Evolutionary conservation across 2,797 vertebrate genomes (phyloP).

Genomic region (Microcaecilia unicolor): DNA sequence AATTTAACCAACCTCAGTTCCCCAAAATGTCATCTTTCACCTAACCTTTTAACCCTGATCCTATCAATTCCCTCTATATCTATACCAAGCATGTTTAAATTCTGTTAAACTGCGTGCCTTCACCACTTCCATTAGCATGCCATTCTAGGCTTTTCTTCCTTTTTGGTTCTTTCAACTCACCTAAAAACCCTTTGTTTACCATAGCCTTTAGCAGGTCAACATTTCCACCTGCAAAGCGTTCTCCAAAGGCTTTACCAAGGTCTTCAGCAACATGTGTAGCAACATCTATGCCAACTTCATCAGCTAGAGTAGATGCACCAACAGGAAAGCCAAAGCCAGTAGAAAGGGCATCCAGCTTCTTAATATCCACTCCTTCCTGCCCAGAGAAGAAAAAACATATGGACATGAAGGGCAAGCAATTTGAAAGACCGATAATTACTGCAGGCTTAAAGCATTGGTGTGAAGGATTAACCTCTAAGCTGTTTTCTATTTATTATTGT

Average conservation of each 20-base stretch:
- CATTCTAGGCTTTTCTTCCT: background rate
- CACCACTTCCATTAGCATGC: too few species aligned
- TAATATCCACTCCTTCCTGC: constrained; percentile 82
- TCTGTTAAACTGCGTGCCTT: too few species aligned
- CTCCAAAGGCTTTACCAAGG: constrained; percentile 86
- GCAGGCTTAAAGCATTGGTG: too few species aligned
- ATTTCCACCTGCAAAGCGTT: constrained; percentile 81
- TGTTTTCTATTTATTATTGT: too few species aligned
- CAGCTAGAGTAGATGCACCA: constrained; percentile 77
- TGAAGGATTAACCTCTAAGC: too few species aligned
- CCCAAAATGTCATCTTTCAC: too few species aligned
- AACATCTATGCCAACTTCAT: constrained; percentile 93
- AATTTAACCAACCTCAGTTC: too few species aligned
- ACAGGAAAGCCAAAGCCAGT: constrained; percentile 87
- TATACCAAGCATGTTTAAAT: too few species aligned
- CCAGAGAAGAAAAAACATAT: background rate
- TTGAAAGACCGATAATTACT: too few species aligned
- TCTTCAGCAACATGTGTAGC: constrained; percentile 84
- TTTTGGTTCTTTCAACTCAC: constrained; percentile 38
- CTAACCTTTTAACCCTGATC: too few species aligned
- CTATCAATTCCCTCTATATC: too few species aligned
- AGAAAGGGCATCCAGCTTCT: constrained; percentile 81
- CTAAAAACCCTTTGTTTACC: constrained; percentile 81
- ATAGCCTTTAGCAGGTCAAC: constrained; percentile 78
- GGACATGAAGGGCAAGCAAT: too few species aligned